These are phyloP conservation scores for Lipophrys pholis DNA, from an alignment of 2,113 vertebrate genomes.

Conservation along the genomic window DNA sequence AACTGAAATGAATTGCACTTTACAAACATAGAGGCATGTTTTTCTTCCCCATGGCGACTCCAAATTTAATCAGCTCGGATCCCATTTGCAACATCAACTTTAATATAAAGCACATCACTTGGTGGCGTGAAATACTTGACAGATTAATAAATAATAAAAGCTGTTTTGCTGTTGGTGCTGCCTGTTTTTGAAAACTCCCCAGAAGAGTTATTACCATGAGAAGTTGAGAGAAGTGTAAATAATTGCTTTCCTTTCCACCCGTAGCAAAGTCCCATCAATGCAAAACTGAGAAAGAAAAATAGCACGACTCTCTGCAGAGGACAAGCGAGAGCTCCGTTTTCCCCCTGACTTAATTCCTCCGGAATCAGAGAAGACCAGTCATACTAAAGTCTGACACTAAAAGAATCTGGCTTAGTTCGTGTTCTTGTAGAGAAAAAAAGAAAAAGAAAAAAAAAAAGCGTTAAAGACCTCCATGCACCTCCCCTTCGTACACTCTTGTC, in stretches of 20 bases:
- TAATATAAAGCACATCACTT: neutral
- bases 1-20: too few species aligned
- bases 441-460: neutral
- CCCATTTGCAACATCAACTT: neutral
- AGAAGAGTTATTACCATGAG: neutral
- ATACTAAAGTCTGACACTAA: conserved; percentile 14
- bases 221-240: neutral
- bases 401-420: conserved; percentile 39
- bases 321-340: conserved; percentile 12
- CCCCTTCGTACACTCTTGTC: conserved; percentile 54
- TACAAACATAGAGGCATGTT: too few species aligned
- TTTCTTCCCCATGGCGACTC: too few species aligned
- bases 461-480: conserved; percentile 41
- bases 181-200: neutral
- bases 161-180: neutral
- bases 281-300: neutral
- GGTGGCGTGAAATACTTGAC: neutral
- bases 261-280: neutral
- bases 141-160: neutral
- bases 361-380: conserved; percentile 37
- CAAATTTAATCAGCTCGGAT: neutral
- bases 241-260: conserved; percentile 5
- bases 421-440: conserved; percentile 33
- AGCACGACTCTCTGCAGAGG: conserved; percentile 3
- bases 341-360: conserved; percentile 6